Percentiles rank a stretch among this genome's conserved stretches.
Conservation (phyloP, 2,797 vertebrate genomes). For the Chaetodon trifasciatus region DNA sequence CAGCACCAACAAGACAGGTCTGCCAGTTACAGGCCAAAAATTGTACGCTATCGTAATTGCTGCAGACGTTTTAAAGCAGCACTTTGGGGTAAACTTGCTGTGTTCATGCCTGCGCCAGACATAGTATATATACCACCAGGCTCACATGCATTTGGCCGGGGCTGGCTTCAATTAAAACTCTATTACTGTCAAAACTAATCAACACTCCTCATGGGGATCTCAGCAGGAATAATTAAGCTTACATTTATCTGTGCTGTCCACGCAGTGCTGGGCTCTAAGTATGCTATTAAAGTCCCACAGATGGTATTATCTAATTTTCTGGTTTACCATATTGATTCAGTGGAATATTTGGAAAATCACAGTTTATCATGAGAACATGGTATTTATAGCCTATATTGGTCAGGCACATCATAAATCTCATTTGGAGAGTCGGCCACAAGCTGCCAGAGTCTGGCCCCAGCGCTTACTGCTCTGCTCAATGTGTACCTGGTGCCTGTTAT, state of each 20-base stretch:
- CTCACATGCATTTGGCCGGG: constrained; percentile 73
- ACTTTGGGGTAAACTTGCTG: constrained; percentile 71
- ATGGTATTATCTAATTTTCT: constrained; percentile 81
- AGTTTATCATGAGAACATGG: constrained; percentile 77
- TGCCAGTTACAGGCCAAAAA: constrained; percentile 52
- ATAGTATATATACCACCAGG: constrained; percentile 64
- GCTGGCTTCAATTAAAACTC: constrained; percentile 85
- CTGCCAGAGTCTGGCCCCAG: constrained; percentile 59
- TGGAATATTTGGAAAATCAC: constrained; percentile 81
- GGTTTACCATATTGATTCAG: constrained; percentile 83
- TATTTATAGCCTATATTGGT: constrained; percentile 79
- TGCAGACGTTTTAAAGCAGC: constrained; percentile 74
- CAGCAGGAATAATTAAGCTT: constrained; percentile 78
- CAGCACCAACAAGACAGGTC: constrained; percentile 47
- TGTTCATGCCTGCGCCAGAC: constrained; percentile 69
- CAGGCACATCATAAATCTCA: constrained; percentile 77
- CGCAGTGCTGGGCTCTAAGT: constrained; percentile 66
- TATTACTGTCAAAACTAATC: constrained; percentile 85
- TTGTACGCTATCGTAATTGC: constrained; percentile 62
- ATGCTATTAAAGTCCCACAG: constrained; percentile 80
- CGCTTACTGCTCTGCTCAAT: constrained; percentile 50
- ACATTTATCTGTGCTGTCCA: constrained; percentile 76
- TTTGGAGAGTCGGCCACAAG: constrained; percentile 63
- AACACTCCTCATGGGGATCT: constrained; percentile 72
- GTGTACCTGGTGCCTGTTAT: constrained; percentile 71